Evolutionary conservation across 2,888 invertebrate species (phyloP), one percentile per base, ranked within the genome.

Genomic region (Spilosoma lubricipeda): DNA sequence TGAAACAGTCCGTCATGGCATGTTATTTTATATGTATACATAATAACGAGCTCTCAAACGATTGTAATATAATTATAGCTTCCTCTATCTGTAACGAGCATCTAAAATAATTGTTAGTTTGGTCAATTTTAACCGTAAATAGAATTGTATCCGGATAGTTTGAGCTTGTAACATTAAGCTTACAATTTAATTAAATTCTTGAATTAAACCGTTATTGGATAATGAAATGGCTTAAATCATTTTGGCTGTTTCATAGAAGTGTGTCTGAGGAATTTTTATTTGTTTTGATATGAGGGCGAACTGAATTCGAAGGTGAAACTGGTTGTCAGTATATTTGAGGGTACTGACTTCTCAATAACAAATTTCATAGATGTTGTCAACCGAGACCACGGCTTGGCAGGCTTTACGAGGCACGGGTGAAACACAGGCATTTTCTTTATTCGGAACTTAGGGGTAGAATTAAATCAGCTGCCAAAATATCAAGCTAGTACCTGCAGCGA

Each of bases 41-140:
- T 84, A 81, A 84, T 78, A 79, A 74, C 76, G 76, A 84, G 67
- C 45, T 18, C 20, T 67, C 48, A 67, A 63, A 80, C 78, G 82
- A 78, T 73, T 74, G 73, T 39, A 77, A 33, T 66, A 7, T 80
- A 85, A 84, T 85, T 80, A 83, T 77, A 80, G 80, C 80, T 83
- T 82, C 85, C 79, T 77, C 45, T 70, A 59, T 70, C 71, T 48
- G 70, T 80, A 84, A 84, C 83, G 85, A 84, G 74, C 48, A 71
- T 72, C 56, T 71, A 80, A 78, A 83, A 78, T 76, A 76, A 80
- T 81, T 69, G 78, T 78, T 77, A 72, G 77, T 48, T 72, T 78
- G 79, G 81, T 85, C 77, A 82, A 80, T 85, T 85, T 81, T 80
- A 74, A 78, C 76, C 72, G 78, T 76, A 72, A 80, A 74, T 73